Conservation (phyloP, 2,888 invertebrate genomes). For the Slavum lentiscoides region DNA sequence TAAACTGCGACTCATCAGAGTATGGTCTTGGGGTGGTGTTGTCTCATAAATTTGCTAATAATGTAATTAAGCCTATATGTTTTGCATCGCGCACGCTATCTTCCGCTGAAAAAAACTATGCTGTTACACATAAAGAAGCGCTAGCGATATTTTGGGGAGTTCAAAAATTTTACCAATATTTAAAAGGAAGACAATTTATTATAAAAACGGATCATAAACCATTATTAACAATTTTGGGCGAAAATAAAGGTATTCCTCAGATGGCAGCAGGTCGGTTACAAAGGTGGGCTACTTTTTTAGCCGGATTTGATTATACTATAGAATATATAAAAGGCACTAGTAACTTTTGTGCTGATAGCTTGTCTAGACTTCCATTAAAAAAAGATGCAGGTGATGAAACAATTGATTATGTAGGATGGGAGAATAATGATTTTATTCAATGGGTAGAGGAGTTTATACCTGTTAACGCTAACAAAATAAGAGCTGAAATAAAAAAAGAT, state of each 20-base stretch:
- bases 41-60: slow-evolving; percentile 6
- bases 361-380: slow-evolving; percentile 50
- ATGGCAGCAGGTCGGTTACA: slow-evolving; percentile 22
- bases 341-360: slow-evolving; percentile 52
- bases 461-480: slow-evolving; percentile 20
- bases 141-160: neutral
- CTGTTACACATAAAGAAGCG: slow-evolving; percentile 1
- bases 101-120: neutral
- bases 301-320: neutral
- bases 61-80: slow-evolving; percentile 1
- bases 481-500: slow-evolving; percentile 37
- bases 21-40: neutral
- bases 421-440: neutral
- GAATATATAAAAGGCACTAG: slow-evolving; percentile 54
- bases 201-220: slow-evolving; percentile 42
- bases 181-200: slow-evolving; percentile 4
- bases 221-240: slow-evolving; percentile 24
- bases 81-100: neutral
- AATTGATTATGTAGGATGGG: neutral
- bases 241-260: slow-evolving; percentile 24
- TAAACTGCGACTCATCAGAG: neutral
- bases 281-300: slow-evolving; percentile 29
- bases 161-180: slow-evolving; percentile 22
- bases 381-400: neutral
- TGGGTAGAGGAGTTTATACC: slow-evolving; percentile 6